A percentile compares a stretch with the other conserved stretches of the same genome.
These are phyloP conservation scores for Gymnobelideus leadbeateri DNA, from an alignment of 2,113 vertebrate species.

Conservation along the genomic window DNA sequence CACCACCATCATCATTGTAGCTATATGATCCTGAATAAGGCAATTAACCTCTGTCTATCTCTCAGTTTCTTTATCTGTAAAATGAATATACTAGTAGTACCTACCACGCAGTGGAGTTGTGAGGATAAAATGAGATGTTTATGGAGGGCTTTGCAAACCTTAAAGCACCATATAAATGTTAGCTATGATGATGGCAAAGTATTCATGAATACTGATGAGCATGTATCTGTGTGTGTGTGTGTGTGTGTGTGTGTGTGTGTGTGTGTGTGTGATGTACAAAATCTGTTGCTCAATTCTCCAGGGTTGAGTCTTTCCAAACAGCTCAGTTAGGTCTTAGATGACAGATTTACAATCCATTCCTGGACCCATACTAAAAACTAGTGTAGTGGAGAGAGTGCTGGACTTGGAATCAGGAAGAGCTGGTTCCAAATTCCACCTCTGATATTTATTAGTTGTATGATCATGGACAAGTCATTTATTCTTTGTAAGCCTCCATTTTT, in stretches of 20 bases:
- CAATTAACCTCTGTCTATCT: not conserved
- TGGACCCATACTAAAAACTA: not conserved
- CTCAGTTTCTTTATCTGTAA: not conserved
- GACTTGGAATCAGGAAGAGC: not conserved
- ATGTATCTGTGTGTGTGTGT: not conserved
- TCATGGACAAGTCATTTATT: too few relatives aligned
- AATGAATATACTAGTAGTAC: not conserved
- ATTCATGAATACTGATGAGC: not conserved
- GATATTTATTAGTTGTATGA: not conserved
- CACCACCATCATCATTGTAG: too few relatives aligned
- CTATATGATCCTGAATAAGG: not conserved
- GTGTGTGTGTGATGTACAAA: not conserved
- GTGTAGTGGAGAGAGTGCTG: not conserved
- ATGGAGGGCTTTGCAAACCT: not conserved
- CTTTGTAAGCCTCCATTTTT: not conserved
- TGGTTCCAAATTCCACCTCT: not conserved
- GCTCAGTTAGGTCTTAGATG: too few relatives aligned
- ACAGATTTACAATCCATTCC: not conserved
- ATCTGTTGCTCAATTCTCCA: not conserved
- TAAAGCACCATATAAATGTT: not conserved
- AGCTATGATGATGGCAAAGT: not conserved
- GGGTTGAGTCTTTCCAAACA: not conserved
- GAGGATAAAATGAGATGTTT: not conserved
- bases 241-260: not conserved
- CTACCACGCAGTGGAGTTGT: not conserved